Evolutionary conservation across 2,113 vertebrate genomes (phyloP).

Genomic region (Heliornis fulica): DNA sequence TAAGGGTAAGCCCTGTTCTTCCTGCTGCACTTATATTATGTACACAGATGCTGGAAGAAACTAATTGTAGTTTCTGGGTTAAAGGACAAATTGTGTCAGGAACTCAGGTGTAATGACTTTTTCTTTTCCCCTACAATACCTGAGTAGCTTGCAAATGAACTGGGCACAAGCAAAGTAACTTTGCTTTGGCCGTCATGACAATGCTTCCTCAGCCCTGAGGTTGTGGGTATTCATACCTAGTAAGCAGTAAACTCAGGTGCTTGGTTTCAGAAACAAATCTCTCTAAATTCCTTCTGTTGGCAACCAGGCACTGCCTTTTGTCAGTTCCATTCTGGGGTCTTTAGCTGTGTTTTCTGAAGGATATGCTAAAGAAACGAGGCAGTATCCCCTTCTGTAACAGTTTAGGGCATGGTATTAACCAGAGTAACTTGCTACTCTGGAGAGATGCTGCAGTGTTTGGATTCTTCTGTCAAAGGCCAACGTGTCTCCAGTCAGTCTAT

Average conservation of each 20-base stretch:
- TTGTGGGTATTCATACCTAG: not conserved
- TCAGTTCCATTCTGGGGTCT: not conserved
- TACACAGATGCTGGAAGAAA: not conserved
- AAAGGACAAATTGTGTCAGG: not conserved
- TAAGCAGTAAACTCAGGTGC: not conserved
- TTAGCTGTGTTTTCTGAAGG: not conserved
- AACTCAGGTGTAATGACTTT: not conserved
- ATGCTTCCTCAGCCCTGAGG: not conserved
- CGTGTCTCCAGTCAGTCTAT: not conserved
- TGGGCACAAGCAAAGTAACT: not conserved
- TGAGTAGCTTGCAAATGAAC: not conserved
- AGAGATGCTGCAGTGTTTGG: not conserved
- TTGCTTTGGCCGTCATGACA: fast-evolving
- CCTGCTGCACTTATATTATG: not conserved
- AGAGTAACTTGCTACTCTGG: not conserved
- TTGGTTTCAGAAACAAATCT: not conserved
- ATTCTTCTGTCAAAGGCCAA: not conserved
- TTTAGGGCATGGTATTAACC: not conserved
- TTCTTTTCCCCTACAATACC: not conserved
- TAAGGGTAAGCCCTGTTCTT: not conserved
- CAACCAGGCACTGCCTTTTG: not conserved
- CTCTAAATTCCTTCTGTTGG: not conserved
- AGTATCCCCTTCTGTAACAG: not conserved
- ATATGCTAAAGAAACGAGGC: not conserved
- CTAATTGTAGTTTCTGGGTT: not conserved